These are phyloP conservation scores for Callitettix versicolor DNA, from an alignment of 1,140 invertebrate genomes.

Conservation along the genomic window DNA sequence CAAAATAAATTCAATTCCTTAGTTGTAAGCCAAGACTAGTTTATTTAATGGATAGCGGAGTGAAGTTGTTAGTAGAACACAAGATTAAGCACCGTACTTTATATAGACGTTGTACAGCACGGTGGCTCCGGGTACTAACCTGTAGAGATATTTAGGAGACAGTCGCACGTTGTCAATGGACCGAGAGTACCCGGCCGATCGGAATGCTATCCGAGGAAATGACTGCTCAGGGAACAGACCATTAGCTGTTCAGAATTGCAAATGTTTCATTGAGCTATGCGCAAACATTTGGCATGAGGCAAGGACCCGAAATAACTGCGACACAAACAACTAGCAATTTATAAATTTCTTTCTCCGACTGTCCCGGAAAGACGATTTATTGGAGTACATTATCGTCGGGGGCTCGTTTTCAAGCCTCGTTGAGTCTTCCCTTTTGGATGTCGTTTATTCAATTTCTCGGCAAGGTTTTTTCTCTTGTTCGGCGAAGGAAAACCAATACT, in stretches of 20 bases:
- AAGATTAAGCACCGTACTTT: too few relatives aligned
- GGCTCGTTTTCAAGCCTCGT: constrained; percentile 7
- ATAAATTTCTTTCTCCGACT: constrained; percentile 2
- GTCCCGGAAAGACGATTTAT: constrained; percentile 2
- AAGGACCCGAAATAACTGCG: constrained; percentile 2
- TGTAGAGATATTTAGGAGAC: too few relatives aligned
- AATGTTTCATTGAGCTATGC: constrained; percentile 7
- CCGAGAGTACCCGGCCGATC: too few relatives aligned
- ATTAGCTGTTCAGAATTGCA: constrained; percentile 9
- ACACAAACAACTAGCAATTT: constrained; percentile 4
- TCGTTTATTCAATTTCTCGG: constrained; percentile 1
- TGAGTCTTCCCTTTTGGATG: neutral
- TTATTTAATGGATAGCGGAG: too few relatives aligned
- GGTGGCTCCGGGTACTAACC: too few relatives aligned
- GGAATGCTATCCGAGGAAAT: too few relatives aligned
- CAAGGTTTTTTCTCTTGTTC: neutral
- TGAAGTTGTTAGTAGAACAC: too few relatives aligned
- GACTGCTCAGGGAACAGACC: neutral
- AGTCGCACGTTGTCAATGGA: too few relatives aligned
- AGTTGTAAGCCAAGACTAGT: too few relatives aligned
- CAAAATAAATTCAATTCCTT: too few relatives aligned
- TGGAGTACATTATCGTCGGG: neutral
- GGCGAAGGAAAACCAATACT: too few relatives aligned
- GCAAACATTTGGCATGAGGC: neutral
- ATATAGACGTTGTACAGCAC: too few relatives aligned